A percentile compares a stretch with the other conserved stretches of the same genome.
phyloP scores from a whole-genome alignment of 2,888 invertebrate species.

The Girardia tigrina region DNA sequence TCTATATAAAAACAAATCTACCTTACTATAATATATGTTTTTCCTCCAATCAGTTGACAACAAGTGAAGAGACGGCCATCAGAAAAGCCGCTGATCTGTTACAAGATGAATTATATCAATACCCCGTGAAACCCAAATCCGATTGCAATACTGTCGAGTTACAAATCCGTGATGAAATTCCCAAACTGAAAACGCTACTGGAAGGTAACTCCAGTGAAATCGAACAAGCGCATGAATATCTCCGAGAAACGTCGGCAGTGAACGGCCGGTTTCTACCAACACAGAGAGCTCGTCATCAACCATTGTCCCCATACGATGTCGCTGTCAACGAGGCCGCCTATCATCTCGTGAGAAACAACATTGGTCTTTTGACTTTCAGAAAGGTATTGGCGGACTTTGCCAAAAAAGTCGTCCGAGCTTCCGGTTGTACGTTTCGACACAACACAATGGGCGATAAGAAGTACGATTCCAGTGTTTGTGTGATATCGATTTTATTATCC shows the following conservation, averaged over 20 bases:
- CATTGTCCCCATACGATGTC: slow-evolving; percentile 36
- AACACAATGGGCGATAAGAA: slow-evolving; percentile 31
- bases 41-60: no score
- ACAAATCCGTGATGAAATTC: slow-evolving; percentile 16
- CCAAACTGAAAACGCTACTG: not conserved
- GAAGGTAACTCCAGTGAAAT: not conserved
- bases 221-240: slow-evolving; percentile 26
- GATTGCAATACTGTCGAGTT: not conserved
- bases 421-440: slow-evolving; percentile 31
- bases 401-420: slow-evolving; percentile 30
- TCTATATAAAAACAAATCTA: no score
- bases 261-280: slow-evolving; percentile 32
- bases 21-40: no score
- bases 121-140: not conserved
- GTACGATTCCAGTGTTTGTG: not conserved
- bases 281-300: slow-evolving; percentile 20
- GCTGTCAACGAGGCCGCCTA: slow-evolving; percentile 36
- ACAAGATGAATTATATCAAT: not conserved
- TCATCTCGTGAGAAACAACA: slow-evolving; percentile 25
- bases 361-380: slow-evolving; percentile 34
- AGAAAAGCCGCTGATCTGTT: not conserved
- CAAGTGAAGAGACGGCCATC: not conserved
- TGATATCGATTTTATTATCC: not conserved
- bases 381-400: slow-evolving; percentile 33
- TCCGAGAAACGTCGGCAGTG: slow-evolving; percentile 32